Evolutionary conservation across 2,113 vertebrate genomes (phyloP).

Genomic region (Bufo gargarizans): DNA sequence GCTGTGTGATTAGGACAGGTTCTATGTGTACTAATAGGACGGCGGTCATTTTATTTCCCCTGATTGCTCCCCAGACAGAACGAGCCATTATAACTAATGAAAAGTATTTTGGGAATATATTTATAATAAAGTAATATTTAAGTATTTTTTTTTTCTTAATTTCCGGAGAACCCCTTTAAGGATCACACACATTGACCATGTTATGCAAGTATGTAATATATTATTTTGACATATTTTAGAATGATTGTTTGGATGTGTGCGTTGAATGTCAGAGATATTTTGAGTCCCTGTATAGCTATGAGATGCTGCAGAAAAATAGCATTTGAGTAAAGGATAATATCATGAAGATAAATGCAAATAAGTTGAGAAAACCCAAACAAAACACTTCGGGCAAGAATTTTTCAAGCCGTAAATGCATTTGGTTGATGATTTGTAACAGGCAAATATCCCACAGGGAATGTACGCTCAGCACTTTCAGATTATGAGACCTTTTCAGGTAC

Average conservation of each 20-base stretch:
- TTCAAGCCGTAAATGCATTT: slow-evolving; percentile 47
- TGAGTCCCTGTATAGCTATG: not conserved
- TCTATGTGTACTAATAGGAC: no score
- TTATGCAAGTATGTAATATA: not conserved
- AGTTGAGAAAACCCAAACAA: slow-evolving; percentile 44
- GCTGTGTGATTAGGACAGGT: no score
- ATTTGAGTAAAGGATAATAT: slow-evolving; percentile 35
- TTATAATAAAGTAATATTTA: no score
- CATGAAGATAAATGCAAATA: slow-evolving; percentile 50
- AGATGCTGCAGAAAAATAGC: not conserved
- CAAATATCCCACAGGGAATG: slow-evolving; percentile 49
- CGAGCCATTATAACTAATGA: no score
- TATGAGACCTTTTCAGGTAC: slow-evolving; percentile 40
- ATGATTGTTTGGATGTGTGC: not conserved
- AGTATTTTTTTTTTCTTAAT: no score
- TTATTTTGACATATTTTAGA: no score
- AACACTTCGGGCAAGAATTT: slow-evolving; percentile 48
- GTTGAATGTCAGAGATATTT: not conserved
- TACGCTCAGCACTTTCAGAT: slow-evolving; percentile 33
- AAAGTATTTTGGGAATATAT: no score
- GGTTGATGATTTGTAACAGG: slow-evolving; percentile 51
- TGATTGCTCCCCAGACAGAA: no score
- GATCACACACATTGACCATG: not conserved
- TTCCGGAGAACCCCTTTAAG: not conserved
- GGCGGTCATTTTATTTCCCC: no score